Conservation (phyloP, 2,113 vertebrate genomes). For the Hassar affinis region DNA sequence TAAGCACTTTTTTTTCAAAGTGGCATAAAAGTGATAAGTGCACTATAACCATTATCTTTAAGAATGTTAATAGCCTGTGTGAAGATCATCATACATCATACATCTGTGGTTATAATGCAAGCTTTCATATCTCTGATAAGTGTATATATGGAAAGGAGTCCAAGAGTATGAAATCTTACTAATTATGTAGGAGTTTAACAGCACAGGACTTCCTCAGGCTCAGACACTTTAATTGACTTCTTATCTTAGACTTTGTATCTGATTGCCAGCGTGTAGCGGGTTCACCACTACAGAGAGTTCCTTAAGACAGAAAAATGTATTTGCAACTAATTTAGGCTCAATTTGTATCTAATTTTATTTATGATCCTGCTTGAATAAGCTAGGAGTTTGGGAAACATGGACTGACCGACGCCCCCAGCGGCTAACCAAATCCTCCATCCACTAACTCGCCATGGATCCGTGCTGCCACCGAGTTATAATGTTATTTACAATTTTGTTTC, state of each 20-base stretch:
- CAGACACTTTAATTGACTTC: not conserved
- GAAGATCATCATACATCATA: not conserved
- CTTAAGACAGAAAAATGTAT: not conserved
- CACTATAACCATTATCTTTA: not conserved
- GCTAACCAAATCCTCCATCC: not conserved
- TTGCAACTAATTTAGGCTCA: not conserved
- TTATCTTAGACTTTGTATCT: constrained; percentile 31
- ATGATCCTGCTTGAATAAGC: not conserved
- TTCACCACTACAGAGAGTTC: not conserved
- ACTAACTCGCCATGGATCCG: constrained; percentile 25
- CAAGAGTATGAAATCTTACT: not conserved
- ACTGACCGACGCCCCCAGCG: constrained; percentile 32
- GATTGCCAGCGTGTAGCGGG: constrained; percentile 5
- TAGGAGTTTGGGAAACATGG: not conserved
- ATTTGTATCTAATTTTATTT: not conserved
- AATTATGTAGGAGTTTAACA: too few species aligned
- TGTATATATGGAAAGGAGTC: not conserved
- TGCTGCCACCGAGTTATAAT: not conserved
- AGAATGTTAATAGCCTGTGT: not conserved
- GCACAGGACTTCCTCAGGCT: too few species aligned
- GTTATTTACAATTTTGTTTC: constrained; percentile 53
- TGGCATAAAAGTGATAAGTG: not conserved
- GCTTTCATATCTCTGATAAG: not conserved
- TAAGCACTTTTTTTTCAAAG: not conserved
- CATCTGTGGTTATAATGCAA: not conserved